Conservation (phyloP, 2,797 vertebrate genomes). For the Gobio occitaniae region DNA sequence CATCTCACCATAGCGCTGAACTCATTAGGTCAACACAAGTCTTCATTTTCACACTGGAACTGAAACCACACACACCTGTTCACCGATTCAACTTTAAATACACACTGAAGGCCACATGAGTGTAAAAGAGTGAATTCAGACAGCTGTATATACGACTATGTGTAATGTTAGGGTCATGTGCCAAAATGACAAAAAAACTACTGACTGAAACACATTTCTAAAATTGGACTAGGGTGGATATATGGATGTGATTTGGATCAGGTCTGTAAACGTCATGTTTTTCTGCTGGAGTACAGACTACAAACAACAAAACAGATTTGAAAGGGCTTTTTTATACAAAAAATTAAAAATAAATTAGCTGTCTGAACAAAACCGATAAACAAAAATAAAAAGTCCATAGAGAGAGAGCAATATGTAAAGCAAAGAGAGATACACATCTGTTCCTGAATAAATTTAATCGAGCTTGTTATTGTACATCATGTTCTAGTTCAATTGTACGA, state of each 20-base stretch:
- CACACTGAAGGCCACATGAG: not conserved
- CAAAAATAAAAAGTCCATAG: not conserved
- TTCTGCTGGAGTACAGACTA: not conserved
- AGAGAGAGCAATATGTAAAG: conserved; percentile 11
- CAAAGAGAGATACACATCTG: not conserved
- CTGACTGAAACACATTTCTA: not conserved
- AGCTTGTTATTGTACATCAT: conserved; percentile 32
- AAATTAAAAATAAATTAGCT: not conserved
- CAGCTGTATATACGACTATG: not conserved
- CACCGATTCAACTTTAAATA: not conserved
- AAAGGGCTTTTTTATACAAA: not conserved
- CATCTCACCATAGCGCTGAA: not conserved
- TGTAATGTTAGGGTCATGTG: not conserved
- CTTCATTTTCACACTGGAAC: not conserved
- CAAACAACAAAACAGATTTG: not conserved
- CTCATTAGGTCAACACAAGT: not conserved
- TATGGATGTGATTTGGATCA: not conserved
- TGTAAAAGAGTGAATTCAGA: not conserved
- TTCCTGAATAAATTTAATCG: not conserved
- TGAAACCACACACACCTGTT: not conserved
- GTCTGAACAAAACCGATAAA: not conserved
- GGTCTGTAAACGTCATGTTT: not conserved
- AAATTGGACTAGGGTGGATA: not conserved
- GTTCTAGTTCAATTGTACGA: conserved; percentile 25
- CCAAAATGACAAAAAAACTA: not conserved